Conservation (phyloP, 1,140 invertebrate genomes). For the Mylabris phalerata region DNA sequence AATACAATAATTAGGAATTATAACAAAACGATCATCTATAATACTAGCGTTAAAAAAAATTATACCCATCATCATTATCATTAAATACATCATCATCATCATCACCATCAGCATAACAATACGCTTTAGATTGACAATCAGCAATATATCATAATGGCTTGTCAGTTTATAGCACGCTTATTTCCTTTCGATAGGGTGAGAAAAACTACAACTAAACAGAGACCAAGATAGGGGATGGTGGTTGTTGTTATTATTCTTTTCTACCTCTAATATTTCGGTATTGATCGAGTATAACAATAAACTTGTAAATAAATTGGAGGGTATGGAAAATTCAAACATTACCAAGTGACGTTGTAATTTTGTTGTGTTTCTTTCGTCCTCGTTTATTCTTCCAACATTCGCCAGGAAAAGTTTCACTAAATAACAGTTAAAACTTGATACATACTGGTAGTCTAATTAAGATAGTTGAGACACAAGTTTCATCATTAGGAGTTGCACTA, state of each 20-base stretch:
- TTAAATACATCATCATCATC: no score
- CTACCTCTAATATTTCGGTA: constrained; percentile 9
- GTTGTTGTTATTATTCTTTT: constrained; percentile 4
- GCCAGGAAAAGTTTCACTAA: no score
- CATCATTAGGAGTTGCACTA: no score
- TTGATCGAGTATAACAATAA: constrained; percentile 16
- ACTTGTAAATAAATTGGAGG: constrained; percentile 9
- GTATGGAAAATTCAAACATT: not conserved
- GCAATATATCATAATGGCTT: constrained; percentile 22
- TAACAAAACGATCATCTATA: no score
- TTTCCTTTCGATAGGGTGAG: constrained; percentile 14
- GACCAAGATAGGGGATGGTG: not conserved
- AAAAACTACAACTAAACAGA: not conserved
- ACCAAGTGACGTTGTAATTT: not conserved
- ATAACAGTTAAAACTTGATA: no score
- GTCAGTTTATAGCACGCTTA: constrained; percentile 18
- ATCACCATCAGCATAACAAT: no score
- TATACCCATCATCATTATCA: no score
- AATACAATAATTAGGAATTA: constrained; percentile 30
- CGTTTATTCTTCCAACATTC: no score
- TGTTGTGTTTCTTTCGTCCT: no score
- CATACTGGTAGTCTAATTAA: no score
- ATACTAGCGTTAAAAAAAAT: no score
- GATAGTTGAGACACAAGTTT: no score
- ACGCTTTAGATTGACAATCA: constrained; percentile 17